These are phyloP conservation scores for Drosophila neocordata DNA, from an alignment of 1,140 invertebrate species.

Conservation along the genomic window DNA sequence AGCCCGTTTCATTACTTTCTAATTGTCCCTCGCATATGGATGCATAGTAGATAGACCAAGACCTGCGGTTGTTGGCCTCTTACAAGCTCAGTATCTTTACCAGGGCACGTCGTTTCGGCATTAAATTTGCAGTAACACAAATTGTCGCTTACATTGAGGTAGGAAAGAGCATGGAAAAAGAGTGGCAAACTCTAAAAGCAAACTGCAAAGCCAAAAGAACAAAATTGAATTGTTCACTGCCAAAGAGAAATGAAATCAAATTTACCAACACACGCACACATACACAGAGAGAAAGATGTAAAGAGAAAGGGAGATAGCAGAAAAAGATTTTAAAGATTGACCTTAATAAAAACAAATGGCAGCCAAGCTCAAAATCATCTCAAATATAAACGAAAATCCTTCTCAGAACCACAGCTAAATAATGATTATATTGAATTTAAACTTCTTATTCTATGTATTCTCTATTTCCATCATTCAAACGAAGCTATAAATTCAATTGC, in stretches of 20 bases:
- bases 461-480: too few species aligned
- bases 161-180: not conserved
- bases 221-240: constrained; percentile 66
- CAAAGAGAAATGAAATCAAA: constrained; percentile 64
- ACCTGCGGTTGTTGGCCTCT: constrained; percentile 47
- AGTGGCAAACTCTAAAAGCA: constrained; percentile 53
- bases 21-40: not conserved
- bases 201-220: constrained; percentile 73
- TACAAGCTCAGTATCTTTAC: constrained; percentile 4
- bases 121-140: constrained; percentile 80
- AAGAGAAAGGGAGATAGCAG: not conserved
- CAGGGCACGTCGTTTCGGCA: constrained; percentile 67
- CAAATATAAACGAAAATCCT: not conserved
- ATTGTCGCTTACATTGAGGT: constrained; percentile 68
- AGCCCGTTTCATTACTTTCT: not conserved
- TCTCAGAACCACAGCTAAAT: not conserved
- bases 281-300: not conserved
- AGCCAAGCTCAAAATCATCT: not conserved
- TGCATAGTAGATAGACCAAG: constrained; percentile 16
- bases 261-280: constrained; percentile 25
- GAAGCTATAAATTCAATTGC: not conserved
- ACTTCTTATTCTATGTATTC: too few species aligned
- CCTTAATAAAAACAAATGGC: constrained; percentile 27
- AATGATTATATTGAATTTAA: not conserved
- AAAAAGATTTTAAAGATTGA: not conserved